Conservation (phyloP, 1,140 invertebrate species). For the Drosophila tani region DNA sequence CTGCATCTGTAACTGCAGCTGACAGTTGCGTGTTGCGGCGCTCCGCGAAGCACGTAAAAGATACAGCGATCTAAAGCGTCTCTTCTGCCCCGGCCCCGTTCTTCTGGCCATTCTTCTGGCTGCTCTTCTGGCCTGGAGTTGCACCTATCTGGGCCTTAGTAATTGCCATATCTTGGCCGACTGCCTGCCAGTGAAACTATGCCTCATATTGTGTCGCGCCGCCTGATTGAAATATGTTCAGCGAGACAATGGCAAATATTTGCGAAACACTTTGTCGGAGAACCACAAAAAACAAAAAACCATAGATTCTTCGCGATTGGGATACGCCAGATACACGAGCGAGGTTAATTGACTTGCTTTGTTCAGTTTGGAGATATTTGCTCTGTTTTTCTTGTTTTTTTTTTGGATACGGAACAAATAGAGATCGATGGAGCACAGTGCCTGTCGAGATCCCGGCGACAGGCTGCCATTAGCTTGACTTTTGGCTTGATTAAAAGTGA, state of each 20-base stretch:
- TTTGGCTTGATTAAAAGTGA: slow-evolving; percentile 43
- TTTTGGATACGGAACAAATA: slow-evolving; percentile 25
- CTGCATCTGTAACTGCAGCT: slow-evolving; percentile 35
- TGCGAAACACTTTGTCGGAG: slow-evolving; percentile 56
- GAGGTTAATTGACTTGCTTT: slow-evolving; percentile 71
- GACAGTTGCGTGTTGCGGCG: slow-evolving; percentile 55
- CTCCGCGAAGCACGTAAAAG: slow-evolving; percentile 73
- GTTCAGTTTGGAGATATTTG: slow-evolving; percentile 22
- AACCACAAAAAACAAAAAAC: slow-evolving; percentile 6
- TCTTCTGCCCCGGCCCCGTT: neutral
- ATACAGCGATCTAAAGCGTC: slow-evolving; percentile 35
- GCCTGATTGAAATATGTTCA: slow-evolving; percentile 71
- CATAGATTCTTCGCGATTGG: slow-evolving; percentile 40
- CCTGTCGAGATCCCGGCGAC: slow-evolving; percentile 14
- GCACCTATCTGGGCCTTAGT: slow-evolving; percentile 50
- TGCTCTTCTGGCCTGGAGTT: slow-evolving; percentile 5
- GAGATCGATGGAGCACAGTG: slow-evolving; percentile 14
- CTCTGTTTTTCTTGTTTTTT: slow-evolving; percentile 6
- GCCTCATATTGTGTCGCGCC: slow-evolving; percentile 41
- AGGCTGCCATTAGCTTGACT: slow-evolving; percentile 28
- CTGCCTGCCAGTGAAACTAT: slow-evolving; percentile 61
- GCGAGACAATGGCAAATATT: slow-evolving; percentile 75
- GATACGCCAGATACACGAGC: slow-evolving; percentile 23
- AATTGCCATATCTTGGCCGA: slow-evolving; percentile 65
- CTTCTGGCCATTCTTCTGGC: neutral